phyloP scores from a whole-genome alignment of 2,888 invertebrate species.

The Cacoxenus indagator region DNA sequence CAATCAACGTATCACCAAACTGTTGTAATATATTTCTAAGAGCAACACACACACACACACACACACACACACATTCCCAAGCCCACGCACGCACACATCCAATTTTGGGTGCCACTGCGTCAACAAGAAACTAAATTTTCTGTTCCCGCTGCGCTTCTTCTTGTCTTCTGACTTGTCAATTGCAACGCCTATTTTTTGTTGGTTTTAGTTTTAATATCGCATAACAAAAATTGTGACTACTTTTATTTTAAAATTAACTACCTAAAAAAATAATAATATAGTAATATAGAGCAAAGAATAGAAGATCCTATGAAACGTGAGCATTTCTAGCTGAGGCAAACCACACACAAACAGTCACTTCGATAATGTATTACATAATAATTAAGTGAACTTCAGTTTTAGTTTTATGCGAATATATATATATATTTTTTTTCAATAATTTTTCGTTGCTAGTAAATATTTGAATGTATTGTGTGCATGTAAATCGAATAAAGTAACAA shows the following conservation, averaged over 20 bases:
- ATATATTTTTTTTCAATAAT: background rate
- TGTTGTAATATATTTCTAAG: conserved; percentile 27
- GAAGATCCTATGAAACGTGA: background rate
- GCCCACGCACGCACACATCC: background rate
- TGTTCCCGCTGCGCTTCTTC: no score
- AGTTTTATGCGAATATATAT: background rate
- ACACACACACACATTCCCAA: conserved; percentile 8
- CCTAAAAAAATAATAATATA: no score
- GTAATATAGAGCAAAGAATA: no score
- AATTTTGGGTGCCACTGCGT: no score
- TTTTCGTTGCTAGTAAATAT: conserved; percentile 2
- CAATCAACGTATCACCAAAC: background rate
- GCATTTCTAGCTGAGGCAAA: conserved; percentile 3
- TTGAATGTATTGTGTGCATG: conserved; percentile 10
- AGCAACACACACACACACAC: conserved; percentile 7
- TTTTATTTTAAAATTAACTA: background rate
- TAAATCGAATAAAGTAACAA: background rate
- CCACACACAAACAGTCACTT: conserved; percentile 9
- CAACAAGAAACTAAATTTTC: no score
- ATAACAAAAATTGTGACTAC: background rate
- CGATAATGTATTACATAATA: background rate
- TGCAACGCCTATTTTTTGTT: background rate
- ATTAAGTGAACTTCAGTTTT: background rate
- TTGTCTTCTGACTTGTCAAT: conserved; percentile 19
- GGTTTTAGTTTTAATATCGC: conserved; percentile 1